Conservation (phyloP, 1,140 invertebrate genomes). For the Ridgeia piscesae region DNA sequence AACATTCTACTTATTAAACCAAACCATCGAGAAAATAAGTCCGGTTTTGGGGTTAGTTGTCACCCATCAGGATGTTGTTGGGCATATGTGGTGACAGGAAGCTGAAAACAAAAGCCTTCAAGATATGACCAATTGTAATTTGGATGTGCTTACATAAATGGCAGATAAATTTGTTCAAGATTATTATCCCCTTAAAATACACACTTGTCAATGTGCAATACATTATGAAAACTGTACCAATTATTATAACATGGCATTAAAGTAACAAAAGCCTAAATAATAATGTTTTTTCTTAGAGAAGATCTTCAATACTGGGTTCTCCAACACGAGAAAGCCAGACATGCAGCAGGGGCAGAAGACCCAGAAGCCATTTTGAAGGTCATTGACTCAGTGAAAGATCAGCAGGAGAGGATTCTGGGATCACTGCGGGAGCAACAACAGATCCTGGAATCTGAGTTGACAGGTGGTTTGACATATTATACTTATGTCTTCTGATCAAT, state of each 20-base stretch:
- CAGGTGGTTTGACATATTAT: constrained; percentile 37
- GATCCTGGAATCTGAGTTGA: constrained; percentile 45
- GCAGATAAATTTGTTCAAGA: too few species aligned
- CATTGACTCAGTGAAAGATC: constrained; percentile 40
- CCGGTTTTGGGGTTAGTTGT: neutral
- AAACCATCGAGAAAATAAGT: neutral
- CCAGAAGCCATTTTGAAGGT: constrained; percentile 41
- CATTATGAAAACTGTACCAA: neutral
- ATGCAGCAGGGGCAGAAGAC: constrained; percentile 41
- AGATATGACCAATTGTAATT: too few species aligned
- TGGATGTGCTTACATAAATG: too few species aligned
- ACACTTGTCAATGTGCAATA: neutral
- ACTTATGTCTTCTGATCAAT: too few species aligned
- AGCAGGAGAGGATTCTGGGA: constrained; percentile 44
- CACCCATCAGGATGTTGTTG: too few species aligned
- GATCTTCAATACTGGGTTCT: constrained; percentile 50
- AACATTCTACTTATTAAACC: neutral
- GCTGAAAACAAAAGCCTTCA: too few species aligned
- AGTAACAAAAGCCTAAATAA: neutral
- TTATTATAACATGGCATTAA: neutral
- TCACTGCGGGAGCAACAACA: constrained; percentile 44
- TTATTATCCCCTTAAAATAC: neutral
- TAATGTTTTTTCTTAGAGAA: constrained; percentile 38
- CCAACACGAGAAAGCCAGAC: constrained; percentile 43
- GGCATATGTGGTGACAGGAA: too few species aligned